A percentile compares a stretch with the other conserved stretches of the same genome.
These are phyloP conservation scores for Aurelia sp. DNA, from an alignment of 30 jellyfish, hydroid and myxozoan species.

Conservation along the genomic window DNA sequence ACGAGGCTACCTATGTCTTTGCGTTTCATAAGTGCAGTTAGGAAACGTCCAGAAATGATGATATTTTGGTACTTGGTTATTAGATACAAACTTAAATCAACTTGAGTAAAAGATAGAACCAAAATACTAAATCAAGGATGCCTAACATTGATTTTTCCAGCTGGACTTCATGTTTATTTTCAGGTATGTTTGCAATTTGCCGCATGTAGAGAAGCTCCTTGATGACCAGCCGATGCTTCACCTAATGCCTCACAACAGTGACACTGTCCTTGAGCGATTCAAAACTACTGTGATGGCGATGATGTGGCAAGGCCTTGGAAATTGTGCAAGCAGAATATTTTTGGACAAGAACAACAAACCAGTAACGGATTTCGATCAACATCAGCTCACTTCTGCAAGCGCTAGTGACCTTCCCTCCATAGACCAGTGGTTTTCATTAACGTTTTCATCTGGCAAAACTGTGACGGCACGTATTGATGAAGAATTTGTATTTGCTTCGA, in stretches of 20 bases:
- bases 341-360: conserved; percentile 2
- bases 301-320: conserved; percentile 33
- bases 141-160: too few relatives aligned
- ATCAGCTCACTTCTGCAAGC: not conserved
- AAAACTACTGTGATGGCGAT: conserved; percentile 20
- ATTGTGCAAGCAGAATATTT: conserved; percentile 23
- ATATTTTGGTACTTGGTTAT: too few relatives aligned
- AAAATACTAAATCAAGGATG: too few relatives aligned
- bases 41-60: too few relatives aligned
- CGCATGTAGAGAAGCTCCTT: not conserved
- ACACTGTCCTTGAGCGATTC: not conserved
- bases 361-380: not conserved
- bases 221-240: not conserved
- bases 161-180: too few relatives aligned
- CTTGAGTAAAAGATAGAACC: too few relatives aligned
- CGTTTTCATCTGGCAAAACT: conserved; percentile 24
- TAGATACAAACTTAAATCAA: too few relatives aligned
- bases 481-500: conserved; percentile 1
- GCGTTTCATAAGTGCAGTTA: too few relatives aligned
- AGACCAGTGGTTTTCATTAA: conserved; percentile 21
- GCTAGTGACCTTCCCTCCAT: conserved; percentile 19
- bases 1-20: too few relatives aligned
- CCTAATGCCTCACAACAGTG: not conserved
- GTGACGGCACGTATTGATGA: conserved; percentile 18
- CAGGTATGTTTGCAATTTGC: not conserved